These are phyloP conservation scores for Hylaeus volcanicus DNA, from an alignment of 1,140 invertebrate genomes.

Conservation along the genomic window DNA sequence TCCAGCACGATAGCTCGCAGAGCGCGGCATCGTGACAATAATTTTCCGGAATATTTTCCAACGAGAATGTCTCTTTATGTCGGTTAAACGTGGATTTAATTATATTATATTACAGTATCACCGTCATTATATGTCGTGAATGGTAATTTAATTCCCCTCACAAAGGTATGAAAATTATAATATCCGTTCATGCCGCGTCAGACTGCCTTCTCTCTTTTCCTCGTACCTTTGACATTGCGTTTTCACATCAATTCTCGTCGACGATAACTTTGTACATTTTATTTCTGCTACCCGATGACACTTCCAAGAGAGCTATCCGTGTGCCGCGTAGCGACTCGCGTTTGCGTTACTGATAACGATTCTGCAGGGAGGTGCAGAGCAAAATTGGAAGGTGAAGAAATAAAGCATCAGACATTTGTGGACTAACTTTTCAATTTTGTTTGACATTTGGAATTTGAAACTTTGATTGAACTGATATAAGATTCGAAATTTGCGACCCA, in stretches of 20 bases:
- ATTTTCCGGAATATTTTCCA: slow-evolving; percentile 49
- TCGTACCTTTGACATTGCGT: slow-evolving; percentile 22
- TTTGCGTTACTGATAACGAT: no score
- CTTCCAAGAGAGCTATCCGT: neutral
- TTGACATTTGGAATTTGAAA: no score
- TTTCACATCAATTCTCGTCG: neutral
- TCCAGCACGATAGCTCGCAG: slow-evolving; percentile 24
- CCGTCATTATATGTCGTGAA: slow-evolving; percentile 65
- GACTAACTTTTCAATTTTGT: no score
- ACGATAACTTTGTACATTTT: neutral
- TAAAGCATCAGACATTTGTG: no score
- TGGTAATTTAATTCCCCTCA: slow-evolving; percentile 65
- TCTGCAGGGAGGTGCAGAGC: no score
- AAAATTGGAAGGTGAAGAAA: no score
- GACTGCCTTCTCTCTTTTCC: neutral
- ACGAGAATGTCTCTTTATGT: slow-evolving; percentile 27
- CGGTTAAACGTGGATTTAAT: slow-evolving; percentile 45
- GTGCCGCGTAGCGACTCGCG: no score
- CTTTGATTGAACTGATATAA: no score
- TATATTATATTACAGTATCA: slow-evolving; percentile 60
- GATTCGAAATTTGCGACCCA: no score
- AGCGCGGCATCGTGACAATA: slow-evolving; percentile 41
- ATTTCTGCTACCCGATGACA: neutral
- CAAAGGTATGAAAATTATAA: slow-evolving; percentile 33
- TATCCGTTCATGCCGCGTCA: slow-evolving; percentile 17